A percentile compares a stretch with the other conserved stretches of the same genome.
Evolutionary conservation across 2,113 vertebrate species (phyloP).

Genomic region (Mandrillus leucophaeus): DNA sequence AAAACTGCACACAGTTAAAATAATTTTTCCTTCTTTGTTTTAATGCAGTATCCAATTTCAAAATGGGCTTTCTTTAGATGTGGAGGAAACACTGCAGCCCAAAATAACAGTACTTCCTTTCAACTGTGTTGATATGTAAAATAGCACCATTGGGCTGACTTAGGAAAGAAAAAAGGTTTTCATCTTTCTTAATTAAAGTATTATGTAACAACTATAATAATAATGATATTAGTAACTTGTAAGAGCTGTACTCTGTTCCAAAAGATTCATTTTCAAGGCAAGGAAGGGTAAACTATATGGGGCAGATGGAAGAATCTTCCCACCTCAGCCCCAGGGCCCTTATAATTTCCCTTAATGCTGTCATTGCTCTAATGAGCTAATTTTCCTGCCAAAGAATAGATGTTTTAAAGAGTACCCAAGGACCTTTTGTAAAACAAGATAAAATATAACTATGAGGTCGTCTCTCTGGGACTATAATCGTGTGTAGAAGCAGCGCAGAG

Average conservation of each 20-base stretch:
- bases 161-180: conserved; percentile 56
- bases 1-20: conserved; percentile 82
- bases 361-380: neutral
- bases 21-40: conserved; percentile 75
- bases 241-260: conserved; percentile 32
- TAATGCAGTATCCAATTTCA: conserved; percentile 68
- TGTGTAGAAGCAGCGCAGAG: neutral
- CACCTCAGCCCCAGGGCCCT: neutral
- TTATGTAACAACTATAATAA: conserved; percentile 19
- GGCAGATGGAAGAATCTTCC: neutral
- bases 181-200: conserved; percentile 58
- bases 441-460: neutral
- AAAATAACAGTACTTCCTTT: conserved; percentile 73
- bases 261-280: neutral
- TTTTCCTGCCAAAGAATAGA: conserved; percentile 3
- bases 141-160: conserved; percentile 82
- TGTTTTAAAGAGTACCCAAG: neutral
- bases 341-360: neutral
- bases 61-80: conserved; percentile 63
- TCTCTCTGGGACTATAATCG: neutral
- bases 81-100: conserved; percentile 67
- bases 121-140: conserved; percentile 67
- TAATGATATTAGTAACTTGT: conserved; percentile 50
- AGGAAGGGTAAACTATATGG: neutral
- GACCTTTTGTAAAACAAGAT: conserved; percentile 16